phyloP scores from a whole-genome alignment of 1,140 invertebrate species.

The Uloborus diversus region DNA sequence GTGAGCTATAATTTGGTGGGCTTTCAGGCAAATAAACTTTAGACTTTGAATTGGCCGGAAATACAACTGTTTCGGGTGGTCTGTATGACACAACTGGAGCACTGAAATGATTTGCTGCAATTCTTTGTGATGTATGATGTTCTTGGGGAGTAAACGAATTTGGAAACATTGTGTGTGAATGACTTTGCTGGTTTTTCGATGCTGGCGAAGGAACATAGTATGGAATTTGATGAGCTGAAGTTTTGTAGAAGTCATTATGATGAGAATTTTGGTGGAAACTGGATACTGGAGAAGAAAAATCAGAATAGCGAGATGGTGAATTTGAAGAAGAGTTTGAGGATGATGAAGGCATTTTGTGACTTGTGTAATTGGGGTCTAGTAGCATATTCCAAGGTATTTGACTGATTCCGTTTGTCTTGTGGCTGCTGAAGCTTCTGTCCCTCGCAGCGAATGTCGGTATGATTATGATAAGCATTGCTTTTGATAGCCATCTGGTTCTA shows the following conservation, averaged over 20 bases:
- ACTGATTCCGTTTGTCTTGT: neutral
- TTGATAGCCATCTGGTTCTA: neutral
- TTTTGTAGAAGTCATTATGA: neutral
- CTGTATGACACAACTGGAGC: neutral
- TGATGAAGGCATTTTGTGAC: constrained; percentile 16
- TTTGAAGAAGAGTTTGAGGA: neutral
- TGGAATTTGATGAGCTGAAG: neutral
- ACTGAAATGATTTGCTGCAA: neutral
- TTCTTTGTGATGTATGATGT: neutral
- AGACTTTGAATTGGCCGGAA: neutral
- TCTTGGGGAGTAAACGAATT: neutral
- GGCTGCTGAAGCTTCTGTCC: constrained; percentile 1
- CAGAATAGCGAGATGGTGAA: neutral
- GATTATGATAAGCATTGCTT: neutral
- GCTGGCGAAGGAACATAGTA: constrained; percentile 3
- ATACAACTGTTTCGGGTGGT: constrained; percentile 10
- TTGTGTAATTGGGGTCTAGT: constrained; percentile 42
- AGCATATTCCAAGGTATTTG: constrained; percentile 48
- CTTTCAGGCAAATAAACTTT: neutral
- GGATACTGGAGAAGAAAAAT: neutral
- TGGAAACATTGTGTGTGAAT: neutral
- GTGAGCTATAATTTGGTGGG: neutral
- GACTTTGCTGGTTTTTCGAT: neutral
- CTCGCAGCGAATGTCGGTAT: neutral
- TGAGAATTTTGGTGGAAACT: constrained; percentile 11